Base-by-base conservation (phyloP, 2,113 vertebrate genomes). In the Melanocharis versteri region DNA sequence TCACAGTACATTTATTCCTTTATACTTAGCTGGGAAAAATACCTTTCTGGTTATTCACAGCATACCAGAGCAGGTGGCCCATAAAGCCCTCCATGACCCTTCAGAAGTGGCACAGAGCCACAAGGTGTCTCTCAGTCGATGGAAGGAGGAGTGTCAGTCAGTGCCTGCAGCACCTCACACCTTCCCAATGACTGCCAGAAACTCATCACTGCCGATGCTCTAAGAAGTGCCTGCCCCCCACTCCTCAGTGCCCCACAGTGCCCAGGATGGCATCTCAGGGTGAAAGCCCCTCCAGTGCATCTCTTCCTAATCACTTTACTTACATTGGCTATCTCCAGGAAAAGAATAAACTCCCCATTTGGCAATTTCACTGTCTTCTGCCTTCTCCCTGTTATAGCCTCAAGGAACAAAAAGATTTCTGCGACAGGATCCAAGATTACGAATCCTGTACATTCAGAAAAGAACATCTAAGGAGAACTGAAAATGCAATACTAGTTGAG, bases 11-110 rank as follows among this genome's bases (percentile, higher is more conserved):
- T 82, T 78, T 92, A 79, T 71, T 82, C 81, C 42, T 75, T 91
- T 76, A 85, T 54, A 54, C 89, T 85, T 90, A 83, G 64, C 75
- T n/a, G 5, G 1, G 62, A 30, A 76, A 93, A 97, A 94, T 85
- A 94, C 57, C 45, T 80, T 85, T 76, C 66, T 79, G 57, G 73
- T 91, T 94, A 81, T 91, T 92, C 92, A 93, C 24, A 89, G 71
- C 88, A 92, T 77, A 86, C 83, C 69, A 86, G 50, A 86, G 72
- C 72, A 93, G 54, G 19, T 65, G 88, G 47, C 86, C 54, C 90
- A 66, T 17, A 73, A 94, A 89, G 76, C 51, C 42, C 56, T 81
- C 39, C 9, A 6, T 69, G 68, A 81, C 54, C 33, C 71, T 70
- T 57, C 39, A 45, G 42, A 62, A 17, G 9, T 26, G 51, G 47